Evolutionary conservation across 2,797 vertebrate species (phyloP), one percentile per base, ranked within the genome.

Genomic region (Pampus argenteus): DNA sequence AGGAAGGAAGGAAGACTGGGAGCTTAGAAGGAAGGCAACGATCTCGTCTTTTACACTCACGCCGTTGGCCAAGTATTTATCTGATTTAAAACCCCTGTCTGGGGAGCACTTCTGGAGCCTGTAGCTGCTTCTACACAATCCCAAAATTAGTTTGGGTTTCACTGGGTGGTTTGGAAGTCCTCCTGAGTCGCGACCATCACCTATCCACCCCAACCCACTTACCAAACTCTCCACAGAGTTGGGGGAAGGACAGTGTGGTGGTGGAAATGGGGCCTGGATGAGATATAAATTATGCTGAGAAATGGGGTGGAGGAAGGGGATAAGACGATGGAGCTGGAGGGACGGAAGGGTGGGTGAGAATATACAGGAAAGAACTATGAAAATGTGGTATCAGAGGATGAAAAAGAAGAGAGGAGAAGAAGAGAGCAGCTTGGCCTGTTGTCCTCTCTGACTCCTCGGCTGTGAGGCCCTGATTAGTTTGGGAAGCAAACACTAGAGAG

Each of bases 381-480:
- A 51, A 47, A 22, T 14, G 23, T 17, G 23, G 10, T 15, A 1
- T 15, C 9, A 42, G 15, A 44, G 11, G 18, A 28, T 13, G 47
- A 34, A 40, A n/a, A 56, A 14, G n/a, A 47, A 22, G 15, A 28
- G 3, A n/a, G 6, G 20, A 28, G 22, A n/a, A 11, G 15, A 44
- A 10, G 31, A 10, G n/a, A 64, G 69, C 38, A 57, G 63, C 68
- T 63, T 48, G 9, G 51, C 38, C 60, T 68, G 66, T 71, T 57
- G 28, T 45, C 49, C 67, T 48, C 59, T 65, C 62, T 29, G 76
- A 79, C 81, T 60, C 5, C 56, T 87, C 67, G 67, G 71, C 71
- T 40, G 51, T 81, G 77, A 88, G 84, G 68, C 58, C 29, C 81
- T 88, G 87, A 88, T 87, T 86, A 73, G 76, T 84, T 74, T 76